phyloP scores from a whole-genome alignment of 1,140 invertebrate species.

The Thaumetopoea pityocampa region DNA sequence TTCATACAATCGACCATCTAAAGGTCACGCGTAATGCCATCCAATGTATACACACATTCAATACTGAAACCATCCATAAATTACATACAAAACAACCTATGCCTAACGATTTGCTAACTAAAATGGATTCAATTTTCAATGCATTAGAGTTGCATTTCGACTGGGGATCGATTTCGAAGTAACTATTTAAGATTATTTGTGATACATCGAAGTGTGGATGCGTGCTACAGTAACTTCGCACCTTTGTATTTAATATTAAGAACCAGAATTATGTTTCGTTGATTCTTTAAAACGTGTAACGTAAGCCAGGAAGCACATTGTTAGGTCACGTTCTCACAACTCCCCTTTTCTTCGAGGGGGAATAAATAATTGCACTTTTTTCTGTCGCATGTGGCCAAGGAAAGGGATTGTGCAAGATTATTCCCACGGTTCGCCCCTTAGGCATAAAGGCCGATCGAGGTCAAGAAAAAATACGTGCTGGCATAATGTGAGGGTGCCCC shows the following conservation, averaged over 20 bases:
- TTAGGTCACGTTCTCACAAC: constrained; percentile 74
- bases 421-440: constrained; percentile 71
- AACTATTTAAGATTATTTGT: constrained; percentile 56
- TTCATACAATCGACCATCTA: constrained; percentile 63
- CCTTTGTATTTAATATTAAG: constrained; percentile 40
- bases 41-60: constrained; percentile 50
- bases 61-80: constrained; percentile 55
- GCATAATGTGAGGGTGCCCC: constrained; percentile 61
- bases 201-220: constrained; percentile 42
- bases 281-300: constrained; percentile 46
- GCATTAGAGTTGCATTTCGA: constrained; percentile 24
- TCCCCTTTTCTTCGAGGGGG: constrained; percentile 72
- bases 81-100: constrained; percentile 31
- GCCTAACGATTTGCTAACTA: neutral
- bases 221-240: constrained; percentile 45
- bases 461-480: constrained; percentile 73
- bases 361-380: constrained; percentile 76
- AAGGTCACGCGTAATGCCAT: constrained; percentile 71
- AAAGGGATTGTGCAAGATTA: constrained; percentile 67
- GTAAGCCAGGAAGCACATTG: constrained; percentile 73
- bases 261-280: constrained; percentile 43
- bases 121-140: constrained; percentile 17
- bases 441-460: constrained; percentile 62
- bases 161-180: constrained; percentile 25
- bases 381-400: constrained; percentile 74